These are phyloP conservation scores for Plutomurus gul DNA, from an alignment of 1,140 invertebrate species.

Conservation along the genomic window DNA sequence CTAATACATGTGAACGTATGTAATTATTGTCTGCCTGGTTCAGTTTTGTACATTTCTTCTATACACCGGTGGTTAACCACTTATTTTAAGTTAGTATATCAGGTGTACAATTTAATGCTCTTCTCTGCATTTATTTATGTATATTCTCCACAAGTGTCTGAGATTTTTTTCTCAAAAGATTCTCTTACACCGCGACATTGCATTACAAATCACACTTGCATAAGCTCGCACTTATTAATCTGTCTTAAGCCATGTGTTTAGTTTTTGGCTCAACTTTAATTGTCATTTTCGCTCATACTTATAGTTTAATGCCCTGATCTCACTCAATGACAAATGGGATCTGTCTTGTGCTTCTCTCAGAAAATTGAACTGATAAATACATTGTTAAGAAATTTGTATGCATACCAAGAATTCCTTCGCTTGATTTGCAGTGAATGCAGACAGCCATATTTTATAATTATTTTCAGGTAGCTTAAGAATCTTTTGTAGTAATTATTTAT, in stretches of 20 bases:
- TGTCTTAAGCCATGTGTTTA: not conserved
- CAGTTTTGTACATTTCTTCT: too few relatives aligned
- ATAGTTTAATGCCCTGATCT: not conserved
- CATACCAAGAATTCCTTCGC: not conserved
- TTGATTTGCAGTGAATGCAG: not conserved
- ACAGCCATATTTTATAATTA: not conserved
- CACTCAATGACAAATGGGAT: not conserved
- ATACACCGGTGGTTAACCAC: too few relatives aligned
- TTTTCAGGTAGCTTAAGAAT: not conserved
- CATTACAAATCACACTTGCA: not conserved
- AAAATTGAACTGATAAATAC: too few relatives aligned
- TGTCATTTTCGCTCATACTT: too few relatives aligned
- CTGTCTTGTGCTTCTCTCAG: too few relatives aligned
- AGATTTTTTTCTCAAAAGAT: not conserved
- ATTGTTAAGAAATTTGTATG: too few relatives aligned
- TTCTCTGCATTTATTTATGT: slow-evolving; percentile 8
- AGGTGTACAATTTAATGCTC: slow-evolving; percentile 13
- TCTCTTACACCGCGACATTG: not conserved
- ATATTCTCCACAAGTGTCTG: not conserved
- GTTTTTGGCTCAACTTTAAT: not conserved
- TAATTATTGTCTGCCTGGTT: too few relatives aligned
- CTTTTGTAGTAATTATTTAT: not conserved
- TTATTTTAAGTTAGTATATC: not conserved
- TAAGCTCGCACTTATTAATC: not conserved
- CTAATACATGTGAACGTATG: too few relatives aligned